These are phyloP conservation scores for Struthidea cinerea DNA, from an alignment of 2,113 vertebrate species.

Conservation along the genomic window DNA sequence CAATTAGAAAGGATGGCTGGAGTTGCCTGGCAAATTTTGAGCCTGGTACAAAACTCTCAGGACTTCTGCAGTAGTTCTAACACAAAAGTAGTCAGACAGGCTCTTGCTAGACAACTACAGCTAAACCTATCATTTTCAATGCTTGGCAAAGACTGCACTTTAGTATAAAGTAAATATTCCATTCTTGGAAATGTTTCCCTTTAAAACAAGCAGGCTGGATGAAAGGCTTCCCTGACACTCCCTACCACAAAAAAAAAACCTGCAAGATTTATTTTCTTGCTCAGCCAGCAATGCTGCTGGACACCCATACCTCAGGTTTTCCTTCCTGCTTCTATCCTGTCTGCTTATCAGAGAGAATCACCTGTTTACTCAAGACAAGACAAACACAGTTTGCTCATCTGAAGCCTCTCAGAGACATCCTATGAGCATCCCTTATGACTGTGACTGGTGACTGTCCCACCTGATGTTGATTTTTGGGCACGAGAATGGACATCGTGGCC, in stretches of 20 bases:
- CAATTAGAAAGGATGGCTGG: not conserved
- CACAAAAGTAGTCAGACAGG: not conserved
- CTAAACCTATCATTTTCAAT: not conserved
- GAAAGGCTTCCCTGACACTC: not conserved
- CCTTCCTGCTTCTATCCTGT: constrained; percentile 33
- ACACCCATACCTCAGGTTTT: constrained; percentile 10
- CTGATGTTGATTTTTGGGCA: not conserved
- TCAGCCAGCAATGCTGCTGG: not conserved
- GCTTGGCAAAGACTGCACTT: not conserved
- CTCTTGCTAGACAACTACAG: not conserved
- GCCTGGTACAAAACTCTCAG: not conserved
- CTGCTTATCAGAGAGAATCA: constrained; percentile 25
- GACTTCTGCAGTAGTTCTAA: not conserved
- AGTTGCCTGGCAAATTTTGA: not conserved
- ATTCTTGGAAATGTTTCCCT: not conserved
- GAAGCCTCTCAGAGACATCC: not conserved
- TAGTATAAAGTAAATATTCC: not conserved
- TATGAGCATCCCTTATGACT: not conserved
- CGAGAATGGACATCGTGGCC: not conserved
- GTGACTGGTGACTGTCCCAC: not conserved
- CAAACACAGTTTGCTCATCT: not conserved
- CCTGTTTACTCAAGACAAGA: not conserved
- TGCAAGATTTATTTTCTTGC: constrained; percentile 20
- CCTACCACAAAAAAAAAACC: not conserved
- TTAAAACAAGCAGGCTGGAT: not conserved